Conservation (phyloP, 2,797 vertebrate species). For the Notamacropus eugenii region DNA sequence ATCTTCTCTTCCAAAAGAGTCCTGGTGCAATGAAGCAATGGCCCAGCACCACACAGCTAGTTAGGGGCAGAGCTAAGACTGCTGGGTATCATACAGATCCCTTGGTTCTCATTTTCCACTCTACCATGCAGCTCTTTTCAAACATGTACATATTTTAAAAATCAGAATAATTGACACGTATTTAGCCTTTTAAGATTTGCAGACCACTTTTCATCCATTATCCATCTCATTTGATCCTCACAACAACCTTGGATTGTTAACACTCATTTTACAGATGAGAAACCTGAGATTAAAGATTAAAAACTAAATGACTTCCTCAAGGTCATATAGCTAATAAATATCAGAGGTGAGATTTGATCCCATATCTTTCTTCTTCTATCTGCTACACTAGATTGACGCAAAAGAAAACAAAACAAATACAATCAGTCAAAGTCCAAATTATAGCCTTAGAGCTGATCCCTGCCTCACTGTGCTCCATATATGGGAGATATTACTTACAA, state of each 20-base stretch:
- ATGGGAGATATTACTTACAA: background rate
- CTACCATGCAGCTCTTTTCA: background rate
- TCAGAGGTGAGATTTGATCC: background rate
- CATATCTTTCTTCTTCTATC: background rate
- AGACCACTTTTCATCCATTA: background rate
- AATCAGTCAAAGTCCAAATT: background rate
- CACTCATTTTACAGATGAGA: background rate
- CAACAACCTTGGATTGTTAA: background rate
- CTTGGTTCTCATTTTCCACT: background rate
- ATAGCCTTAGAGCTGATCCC: background rate
- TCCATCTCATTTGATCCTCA: background rate
- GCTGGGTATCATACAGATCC: background rate
- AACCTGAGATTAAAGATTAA: background rate
- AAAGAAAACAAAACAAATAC: background rate
- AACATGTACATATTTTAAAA: background rate
- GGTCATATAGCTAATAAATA: background rate
- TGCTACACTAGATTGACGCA: background rate
- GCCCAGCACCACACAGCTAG: background rate
- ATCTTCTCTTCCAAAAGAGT: background rate
- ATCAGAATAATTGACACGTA: background rate
- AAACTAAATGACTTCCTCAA: background rate
- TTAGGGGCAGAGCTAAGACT: background rate
- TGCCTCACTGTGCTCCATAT: background rate
- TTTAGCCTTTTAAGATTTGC: background rate
- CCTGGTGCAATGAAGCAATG: background rate